Conservation (phyloP, 2,113 vertebrate genomes). For the Gymnarchus niloticus region DNA sequence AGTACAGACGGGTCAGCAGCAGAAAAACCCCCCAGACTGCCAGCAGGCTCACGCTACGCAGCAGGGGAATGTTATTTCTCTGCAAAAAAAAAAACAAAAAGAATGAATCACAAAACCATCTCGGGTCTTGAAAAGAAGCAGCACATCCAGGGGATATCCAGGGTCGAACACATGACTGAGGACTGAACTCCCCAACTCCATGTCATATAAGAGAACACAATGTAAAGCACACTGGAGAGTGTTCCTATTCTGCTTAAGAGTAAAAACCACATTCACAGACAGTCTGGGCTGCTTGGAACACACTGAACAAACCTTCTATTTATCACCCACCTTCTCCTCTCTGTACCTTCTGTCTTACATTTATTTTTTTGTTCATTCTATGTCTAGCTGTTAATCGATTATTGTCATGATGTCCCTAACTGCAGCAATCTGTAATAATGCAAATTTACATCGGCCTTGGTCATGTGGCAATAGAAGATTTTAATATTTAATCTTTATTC, state of each 20-base stretch:
- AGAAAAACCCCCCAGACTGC: conserved; percentile 77
- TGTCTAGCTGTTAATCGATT: too few species aligned
- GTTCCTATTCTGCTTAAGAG: not conserved
- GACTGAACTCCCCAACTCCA: not conserved
- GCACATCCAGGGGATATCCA: not conserved
- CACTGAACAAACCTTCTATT: too few species aligned
- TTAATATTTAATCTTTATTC: too few species aligned
- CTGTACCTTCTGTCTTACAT: too few species aligned
- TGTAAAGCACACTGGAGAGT: not conserved
- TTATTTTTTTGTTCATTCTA: too few species aligned
- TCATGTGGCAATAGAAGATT: too few species aligned
- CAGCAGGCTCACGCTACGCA: conserved; percentile 78
- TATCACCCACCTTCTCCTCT: too few species aligned
- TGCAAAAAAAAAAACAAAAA: conserved; percentile 56
- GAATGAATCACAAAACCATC: conserved; percentile 1
- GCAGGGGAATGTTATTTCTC: conserved; percentile 77
- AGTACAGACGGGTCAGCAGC: conserved; percentile 84
- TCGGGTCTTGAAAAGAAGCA: not conserved
- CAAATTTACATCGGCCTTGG: too few species aligned
- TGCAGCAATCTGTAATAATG: too few species aligned
- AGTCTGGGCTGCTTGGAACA: not conserved
- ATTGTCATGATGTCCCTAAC: too few species aligned
- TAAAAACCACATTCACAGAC: not conserved
- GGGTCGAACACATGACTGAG: not conserved
- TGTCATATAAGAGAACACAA: not conserved